Evolutionary conservation across 2,113 vertebrate species (phyloP).

Genomic region (Microtus ochrogaster): DNA sequence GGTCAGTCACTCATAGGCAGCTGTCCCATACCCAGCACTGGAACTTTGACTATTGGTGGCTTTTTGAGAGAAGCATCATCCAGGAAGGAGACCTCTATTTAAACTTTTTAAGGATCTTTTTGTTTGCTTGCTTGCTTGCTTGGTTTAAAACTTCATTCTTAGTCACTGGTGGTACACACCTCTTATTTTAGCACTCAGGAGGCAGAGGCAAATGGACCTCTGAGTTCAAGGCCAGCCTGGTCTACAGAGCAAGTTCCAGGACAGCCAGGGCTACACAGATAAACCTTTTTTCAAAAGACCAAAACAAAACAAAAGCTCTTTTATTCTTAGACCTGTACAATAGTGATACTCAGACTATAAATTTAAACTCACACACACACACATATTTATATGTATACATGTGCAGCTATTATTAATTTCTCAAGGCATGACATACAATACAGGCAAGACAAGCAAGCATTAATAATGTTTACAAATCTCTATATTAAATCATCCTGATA

Average conservation of each 20-base stretch:
- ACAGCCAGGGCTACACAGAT: neutral
- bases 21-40: too few species aligned
- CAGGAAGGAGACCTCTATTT: neutral
- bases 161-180: neutral
- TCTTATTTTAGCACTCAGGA: neutral
- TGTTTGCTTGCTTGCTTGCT: too few species aligned
- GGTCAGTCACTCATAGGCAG: neutral
- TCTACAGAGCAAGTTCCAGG: neutral
- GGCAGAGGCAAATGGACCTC: neutral
- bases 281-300: neutral
- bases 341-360: neutral
- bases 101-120: neutral
- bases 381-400: neutral
- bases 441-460: neutral
- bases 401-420: neutral
- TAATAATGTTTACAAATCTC: neutral
- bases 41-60: neutral
- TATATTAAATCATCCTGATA: neutral
- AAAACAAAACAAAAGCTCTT: neutral
- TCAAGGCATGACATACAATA: neutral
- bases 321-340: neutral
- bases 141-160: neutral
- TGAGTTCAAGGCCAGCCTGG: neutral
- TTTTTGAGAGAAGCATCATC: neutral
- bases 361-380: neutral